Percentiles rank a stretch among this genome's conserved stretches.
Evolutionary conservation across 2,888 invertebrate species (phyloP).

Genomic region (Cryptocephalus primarius): DNA sequence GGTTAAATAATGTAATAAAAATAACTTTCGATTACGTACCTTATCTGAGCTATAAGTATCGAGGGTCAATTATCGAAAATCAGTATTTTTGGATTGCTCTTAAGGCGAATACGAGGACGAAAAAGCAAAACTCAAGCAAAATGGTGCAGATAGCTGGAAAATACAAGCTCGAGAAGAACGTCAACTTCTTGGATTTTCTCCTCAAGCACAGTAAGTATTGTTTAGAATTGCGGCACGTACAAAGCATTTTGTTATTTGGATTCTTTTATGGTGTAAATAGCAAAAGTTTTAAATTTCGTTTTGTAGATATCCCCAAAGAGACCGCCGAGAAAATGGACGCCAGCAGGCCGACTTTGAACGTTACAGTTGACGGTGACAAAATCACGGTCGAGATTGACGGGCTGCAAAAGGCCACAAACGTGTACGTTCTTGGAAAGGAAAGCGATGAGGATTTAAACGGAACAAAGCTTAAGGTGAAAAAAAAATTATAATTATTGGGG

Average conservation of each 20-base stretch:
- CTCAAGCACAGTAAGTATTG: neutral
- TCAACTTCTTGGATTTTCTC: neutral
- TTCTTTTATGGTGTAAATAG: neutral
- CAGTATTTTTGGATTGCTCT: too few species aligned
- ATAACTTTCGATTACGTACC: too few species aligned
- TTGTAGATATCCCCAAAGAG: neutral
- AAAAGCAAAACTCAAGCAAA: too few species aligned
- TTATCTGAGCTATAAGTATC: too few species aligned
- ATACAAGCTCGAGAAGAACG: slow-evolving; percentile 1
- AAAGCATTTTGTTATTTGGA: neutral
- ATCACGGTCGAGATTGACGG: neutral
- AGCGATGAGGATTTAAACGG: neutral
- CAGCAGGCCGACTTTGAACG: neutral
- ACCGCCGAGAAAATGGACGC: neutral
- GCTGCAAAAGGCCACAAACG: neutral
- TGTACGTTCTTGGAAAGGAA: neutral
- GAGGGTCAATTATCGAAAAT: too few species aligned
- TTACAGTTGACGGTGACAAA: neutral
- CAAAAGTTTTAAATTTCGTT: neutral
- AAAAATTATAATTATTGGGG: too few species aligned
- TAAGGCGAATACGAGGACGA: too few species aligned
- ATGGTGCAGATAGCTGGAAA: slow-evolving; percentile 1
- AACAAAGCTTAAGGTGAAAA: neutral
- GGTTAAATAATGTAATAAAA: too few species aligned
- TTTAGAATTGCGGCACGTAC: neutral